Evolutionary conservation across 2,797 vertebrate genomes (phyloP).

Genomic region (Gobionotothen gibberifrons): DNA sequence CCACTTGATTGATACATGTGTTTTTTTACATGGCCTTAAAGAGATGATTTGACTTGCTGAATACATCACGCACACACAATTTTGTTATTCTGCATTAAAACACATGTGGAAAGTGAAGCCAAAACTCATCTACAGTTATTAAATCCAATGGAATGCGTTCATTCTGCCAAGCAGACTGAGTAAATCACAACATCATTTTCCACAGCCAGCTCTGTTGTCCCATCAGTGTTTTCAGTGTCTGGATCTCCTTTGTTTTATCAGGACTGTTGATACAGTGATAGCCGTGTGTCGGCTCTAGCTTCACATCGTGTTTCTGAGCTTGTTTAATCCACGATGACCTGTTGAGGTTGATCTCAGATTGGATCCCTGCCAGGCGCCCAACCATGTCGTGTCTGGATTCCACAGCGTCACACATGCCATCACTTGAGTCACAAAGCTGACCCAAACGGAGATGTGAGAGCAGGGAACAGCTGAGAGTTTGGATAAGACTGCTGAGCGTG

Average conservation of each 20-base stretch:
- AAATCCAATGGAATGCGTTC: slow-evolving; percentile 42
- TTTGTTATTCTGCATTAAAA: slow-evolving; percentile 28
- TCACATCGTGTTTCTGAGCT: slow-evolving; percentile 13
- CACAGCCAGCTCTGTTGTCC: slow-evolving; percentile 30
- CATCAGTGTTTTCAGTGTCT: slow-evolving; percentile 26
- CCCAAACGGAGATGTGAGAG: slow-evolving; percentile 23
- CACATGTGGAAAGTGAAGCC: slow-evolving; percentile 29
- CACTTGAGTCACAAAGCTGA: slow-evolving; percentile 4
- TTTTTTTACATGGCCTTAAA: background rate
- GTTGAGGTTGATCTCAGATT: slow-evolving; percentile 32
- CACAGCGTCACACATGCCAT: slow-evolving; percentile 1
- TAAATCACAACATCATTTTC: slow-evolving; percentile 32
- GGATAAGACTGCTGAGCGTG: slow-evolving; percentile 31
- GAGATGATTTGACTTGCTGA: slow-evolving; percentile 16
- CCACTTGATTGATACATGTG: background rate
- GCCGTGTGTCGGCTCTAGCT: background rate
- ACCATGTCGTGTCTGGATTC: slow-evolving; percentile 35
- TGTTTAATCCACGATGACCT: slow-evolving; percentile 23
- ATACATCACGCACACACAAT: slow-evolving; percentile 23
- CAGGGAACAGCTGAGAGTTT: slow-evolving; percentile 26
- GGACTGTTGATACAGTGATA: slow-evolving; percentile 25
- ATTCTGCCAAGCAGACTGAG: slow-evolving; percentile 34
- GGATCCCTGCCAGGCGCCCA: slow-evolving; percentile 29
- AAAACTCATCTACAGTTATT: slow-evolving; percentile 24
- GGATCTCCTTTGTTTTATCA: slow-evolving; percentile 39